Conservation (phyloP, 2,797 vertebrate genomes). For the Mormyrops boulengeri region DNA sequence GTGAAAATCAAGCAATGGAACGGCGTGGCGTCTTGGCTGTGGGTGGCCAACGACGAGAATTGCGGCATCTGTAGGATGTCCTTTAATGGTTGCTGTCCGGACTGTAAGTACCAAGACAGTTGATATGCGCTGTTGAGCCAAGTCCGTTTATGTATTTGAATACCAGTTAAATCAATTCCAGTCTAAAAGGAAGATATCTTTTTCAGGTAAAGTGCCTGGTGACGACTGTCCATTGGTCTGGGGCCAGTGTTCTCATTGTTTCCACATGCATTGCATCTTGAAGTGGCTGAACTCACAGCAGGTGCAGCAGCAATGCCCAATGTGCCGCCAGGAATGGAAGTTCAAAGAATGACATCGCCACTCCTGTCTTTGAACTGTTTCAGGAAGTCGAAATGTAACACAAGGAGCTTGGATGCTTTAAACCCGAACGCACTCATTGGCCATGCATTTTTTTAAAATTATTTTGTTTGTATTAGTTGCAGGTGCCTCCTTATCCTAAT, state of each 20-base stretch:
- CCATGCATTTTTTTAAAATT: background rate
- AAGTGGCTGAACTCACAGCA: constrained; percentile 98
- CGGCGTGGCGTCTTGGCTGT: constrained; percentile 89
- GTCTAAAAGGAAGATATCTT: background rate
- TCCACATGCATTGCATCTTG: constrained; percentile 98
- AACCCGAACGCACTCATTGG: background rate
- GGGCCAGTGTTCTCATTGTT: constrained; percentile 98
- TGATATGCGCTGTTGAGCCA: background rate
- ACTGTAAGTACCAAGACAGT: constrained; percentile 71
- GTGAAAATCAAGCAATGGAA: constrained; percentile 87
- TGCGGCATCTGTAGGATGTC: constrained; percentile 94
- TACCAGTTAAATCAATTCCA: background rate
- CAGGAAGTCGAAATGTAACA: background rate
- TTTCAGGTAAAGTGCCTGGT: constrained; percentile 85
- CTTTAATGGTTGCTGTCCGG: constrained; percentile 94
- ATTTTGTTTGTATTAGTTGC: background rate
- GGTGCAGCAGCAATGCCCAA: constrained; percentile 95
- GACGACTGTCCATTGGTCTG: constrained; percentile 96
- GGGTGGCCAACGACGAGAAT: constrained; percentile 97
- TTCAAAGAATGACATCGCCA: constrained; percentile 76
- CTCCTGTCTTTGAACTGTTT: background rate
- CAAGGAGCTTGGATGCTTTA: background rate
- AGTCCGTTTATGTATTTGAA: background rate
- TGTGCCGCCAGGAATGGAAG: constrained; percentile 98
- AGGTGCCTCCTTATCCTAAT: background rate